A percentile compares a stretch with the other conserved stretches of the same genome.
Evolutionary conservation across 2,888 invertebrate genomes (phyloP).

Genomic region (Ochropacha duplaris): DNA sequence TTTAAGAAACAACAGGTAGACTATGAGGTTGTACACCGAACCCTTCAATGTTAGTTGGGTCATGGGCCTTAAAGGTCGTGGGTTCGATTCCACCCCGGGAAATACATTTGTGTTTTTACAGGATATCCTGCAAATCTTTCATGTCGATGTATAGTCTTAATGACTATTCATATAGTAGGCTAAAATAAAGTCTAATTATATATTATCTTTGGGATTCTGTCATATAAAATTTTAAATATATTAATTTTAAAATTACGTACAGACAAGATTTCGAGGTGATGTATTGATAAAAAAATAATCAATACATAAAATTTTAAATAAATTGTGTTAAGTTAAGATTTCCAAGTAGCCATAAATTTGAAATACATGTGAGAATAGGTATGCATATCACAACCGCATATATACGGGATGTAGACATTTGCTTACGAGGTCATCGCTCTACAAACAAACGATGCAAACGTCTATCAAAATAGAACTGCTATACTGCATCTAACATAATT

Average conservation of each 20-base stretch:
- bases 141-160: too few species aligned
- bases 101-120: too few species aligned
- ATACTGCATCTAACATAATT: too few species aligned
- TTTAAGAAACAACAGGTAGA: too few species aligned
- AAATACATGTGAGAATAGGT: not conserved
- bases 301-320: slow-evolving; percentile 4
- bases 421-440: not conserved
- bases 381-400: slow-evolving; percentile 1
- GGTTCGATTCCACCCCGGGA: not conserved
- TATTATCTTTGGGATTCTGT: too few species aligned
- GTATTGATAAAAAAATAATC: not conserved
- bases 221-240: too few species aligned
- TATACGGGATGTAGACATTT: slow-evolving; percentile 3
- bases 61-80: too few species aligned
- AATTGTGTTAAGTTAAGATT: not conserved
- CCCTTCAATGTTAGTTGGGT: too few species aligned
- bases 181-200: too few species aligned
- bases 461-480: not conserved
- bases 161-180: too few species aligned
- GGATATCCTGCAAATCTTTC: too few species aligned
- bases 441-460: not conserved
- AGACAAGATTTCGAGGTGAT: not conserved
- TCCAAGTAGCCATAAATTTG: slow-evolving; percentile 10
- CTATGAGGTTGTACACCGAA: too few species aligned
- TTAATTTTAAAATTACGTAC: not conserved